These are phyloP conservation scores for Pseudocheirus occidentalis DNA, from an alignment of 2,797 vertebrate genomes.

Conservation along the genomic window DNA sequence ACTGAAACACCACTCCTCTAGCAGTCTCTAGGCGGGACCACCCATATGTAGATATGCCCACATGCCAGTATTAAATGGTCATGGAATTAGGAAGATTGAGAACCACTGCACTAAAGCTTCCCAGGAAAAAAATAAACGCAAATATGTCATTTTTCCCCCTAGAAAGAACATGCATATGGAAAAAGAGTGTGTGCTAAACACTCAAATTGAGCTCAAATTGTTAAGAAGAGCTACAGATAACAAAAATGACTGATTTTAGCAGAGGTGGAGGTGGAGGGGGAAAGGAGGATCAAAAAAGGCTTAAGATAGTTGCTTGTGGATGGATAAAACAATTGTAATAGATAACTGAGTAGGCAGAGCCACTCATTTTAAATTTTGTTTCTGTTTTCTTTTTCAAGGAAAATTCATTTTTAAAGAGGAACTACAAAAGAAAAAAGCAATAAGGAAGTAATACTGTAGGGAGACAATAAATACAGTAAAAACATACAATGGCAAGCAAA, in stretches of 20 bases:
- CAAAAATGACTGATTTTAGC: background rate
- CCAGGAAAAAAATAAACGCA: constrained; percentile 9
- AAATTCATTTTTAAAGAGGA: background rate
- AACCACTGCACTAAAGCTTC: no score
- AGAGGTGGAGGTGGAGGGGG: no score
- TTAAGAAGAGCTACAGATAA: background rate
- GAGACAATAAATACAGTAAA: background rate
- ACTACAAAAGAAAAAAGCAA: no score
- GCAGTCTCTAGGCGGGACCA: no score
- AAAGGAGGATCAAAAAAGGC: background rate
- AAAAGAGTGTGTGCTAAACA: background rate
- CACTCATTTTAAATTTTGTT: background rate
- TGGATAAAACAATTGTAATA: background rate
- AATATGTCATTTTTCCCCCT: constrained; percentile 9
- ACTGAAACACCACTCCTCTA: no score
- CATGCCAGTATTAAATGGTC: no score
- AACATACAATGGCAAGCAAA: no score
- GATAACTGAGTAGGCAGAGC: background rate
- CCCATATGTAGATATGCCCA: no score
- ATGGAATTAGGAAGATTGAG: no score
- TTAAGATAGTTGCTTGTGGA: background rate
- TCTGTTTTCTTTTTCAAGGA: background rate
- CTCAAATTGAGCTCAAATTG: background rate
- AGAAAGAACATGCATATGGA: background rate
- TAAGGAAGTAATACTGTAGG: background rate